phyloP scores from a whole-genome alignment of 2,797 vertebrate genomes.

The Podarcis lilfordi region DNA sequence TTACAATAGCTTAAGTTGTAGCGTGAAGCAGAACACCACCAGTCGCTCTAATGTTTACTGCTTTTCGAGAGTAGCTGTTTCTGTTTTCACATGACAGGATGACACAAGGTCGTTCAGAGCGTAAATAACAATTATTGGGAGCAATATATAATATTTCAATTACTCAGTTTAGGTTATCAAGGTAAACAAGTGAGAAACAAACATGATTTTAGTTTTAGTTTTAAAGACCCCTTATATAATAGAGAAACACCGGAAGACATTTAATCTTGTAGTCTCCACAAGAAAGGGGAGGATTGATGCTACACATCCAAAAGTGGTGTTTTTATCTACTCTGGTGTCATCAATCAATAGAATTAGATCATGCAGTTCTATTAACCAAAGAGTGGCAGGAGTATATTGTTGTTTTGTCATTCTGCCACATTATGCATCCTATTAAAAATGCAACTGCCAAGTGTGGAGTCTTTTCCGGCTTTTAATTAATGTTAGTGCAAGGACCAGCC shows the following conservation, averaged over 20 bases:
- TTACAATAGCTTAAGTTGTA: not conserved
- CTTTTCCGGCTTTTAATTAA: not conserved
- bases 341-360: not conserved
- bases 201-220: not conserved
- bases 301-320: not conserved
- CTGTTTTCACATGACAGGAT: not conserved
- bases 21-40: not conserved
- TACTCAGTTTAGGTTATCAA: not conserved
- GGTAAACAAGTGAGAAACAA: not conserved
- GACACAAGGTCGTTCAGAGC: not conserved
- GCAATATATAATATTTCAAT: not conserved
- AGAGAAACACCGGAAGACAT: not conserved
- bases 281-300: not conserved
- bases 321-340: not conserved
- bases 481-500: not conserved
- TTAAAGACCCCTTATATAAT: not conserved
- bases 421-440: not conserved
- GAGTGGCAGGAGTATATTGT: not conserved
- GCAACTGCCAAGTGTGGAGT: not conserved
- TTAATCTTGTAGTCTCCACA: not conserved
- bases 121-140: not conserved
- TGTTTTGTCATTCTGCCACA: not conserved
- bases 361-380: not conserved
- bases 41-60: not conserved
- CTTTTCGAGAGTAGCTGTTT: not conserved